Evolutionary conservation across 2,888 invertebrate genomes (phyloP).

Genomic region (Nasonovia ribisnigri): DNA sequence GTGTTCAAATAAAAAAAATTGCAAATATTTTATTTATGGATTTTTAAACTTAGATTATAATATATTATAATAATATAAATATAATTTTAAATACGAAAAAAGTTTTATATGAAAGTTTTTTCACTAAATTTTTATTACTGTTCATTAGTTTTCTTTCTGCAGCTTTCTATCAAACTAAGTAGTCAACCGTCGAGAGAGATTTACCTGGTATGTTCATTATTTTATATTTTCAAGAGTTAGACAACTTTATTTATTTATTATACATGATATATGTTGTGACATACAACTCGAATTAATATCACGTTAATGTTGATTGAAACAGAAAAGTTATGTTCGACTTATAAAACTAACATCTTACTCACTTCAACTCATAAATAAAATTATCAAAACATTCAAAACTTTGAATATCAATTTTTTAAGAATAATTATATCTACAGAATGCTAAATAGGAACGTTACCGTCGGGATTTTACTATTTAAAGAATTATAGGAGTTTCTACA

Average conservation of each 20-base stretch:
- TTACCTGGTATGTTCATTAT: constrained; percentile 25
- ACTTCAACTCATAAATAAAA: constrained; percentile 32
- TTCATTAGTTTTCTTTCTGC: constrained; percentile 41
- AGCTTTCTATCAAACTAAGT: constrained; percentile 45
- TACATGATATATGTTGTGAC: constrained; percentile 25
- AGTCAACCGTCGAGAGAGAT: constrained; percentile 33
- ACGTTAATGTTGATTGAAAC: constrained; percentile 48
- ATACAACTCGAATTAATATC: constrained; percentile 33
- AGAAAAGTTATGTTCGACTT: constrained; percentile 41
- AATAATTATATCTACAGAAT: background rate
- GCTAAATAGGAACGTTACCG: background rate
- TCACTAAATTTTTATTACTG: constrained; percentile 56
- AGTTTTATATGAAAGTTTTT: constrained; percentile 44
- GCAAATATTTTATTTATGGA: background rate
- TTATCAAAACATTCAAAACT: constrained; percentile 16
- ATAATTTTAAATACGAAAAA: constrained; percentile 35
- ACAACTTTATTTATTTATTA: constrained; percentile 55
- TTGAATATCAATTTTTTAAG: constrained; percentile 12
- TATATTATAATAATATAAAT: background rate
- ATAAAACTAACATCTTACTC: constrained; percentile 32
- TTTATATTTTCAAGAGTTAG: constrained; percentile 51
- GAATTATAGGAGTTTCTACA: background rate
- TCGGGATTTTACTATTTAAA: background rate
- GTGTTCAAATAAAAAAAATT: background rate
- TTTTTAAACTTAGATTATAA: background rate